These are phyloP conservation scores for Armadillidium nasatum DNA, from an alignment of 1,140 invertebrate genomes.

Conservation along the genomic window DNA sequence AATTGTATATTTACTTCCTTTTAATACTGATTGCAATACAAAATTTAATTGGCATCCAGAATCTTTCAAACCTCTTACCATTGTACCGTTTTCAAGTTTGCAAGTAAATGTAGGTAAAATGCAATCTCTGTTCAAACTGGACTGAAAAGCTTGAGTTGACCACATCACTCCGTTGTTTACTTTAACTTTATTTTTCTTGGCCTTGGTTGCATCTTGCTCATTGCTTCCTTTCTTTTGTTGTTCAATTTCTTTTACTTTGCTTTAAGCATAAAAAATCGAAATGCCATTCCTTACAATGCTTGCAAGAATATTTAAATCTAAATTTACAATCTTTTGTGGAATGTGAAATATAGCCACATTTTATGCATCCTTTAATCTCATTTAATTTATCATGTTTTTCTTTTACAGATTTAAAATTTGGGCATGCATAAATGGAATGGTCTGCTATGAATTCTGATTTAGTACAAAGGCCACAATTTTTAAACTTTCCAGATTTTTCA, in stretches of 20 bases:
- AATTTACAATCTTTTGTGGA: not conserved
- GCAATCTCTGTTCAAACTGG: not conserved
- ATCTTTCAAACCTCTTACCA: not conserved
- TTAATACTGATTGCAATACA: not conserved
- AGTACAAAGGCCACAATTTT: not conserved
- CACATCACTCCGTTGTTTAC: not conserved
- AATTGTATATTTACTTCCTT: no score
- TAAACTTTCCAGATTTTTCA: not conserved
- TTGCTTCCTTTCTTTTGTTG: not conserved
- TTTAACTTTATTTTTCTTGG: not conserved
- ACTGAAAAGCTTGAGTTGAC: not conserved
- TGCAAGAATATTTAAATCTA: not conserved
- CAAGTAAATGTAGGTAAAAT: not conserved
- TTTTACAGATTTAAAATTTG: not conserved
- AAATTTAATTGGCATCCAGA: not conserved
- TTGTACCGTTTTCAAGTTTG: not conserved
- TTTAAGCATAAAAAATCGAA: not conserved
- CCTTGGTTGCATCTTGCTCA: not conserved
- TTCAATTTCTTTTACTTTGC: not conserved
- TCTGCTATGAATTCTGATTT: not conserved
- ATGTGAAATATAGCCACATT: not conserved
- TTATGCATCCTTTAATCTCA: not conserved
- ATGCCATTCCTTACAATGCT: not conserved
- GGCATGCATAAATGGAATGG: not conserved
- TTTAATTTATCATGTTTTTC: not conserved